A percentile compares a stretch with the other conserved stretches of the same genome.
These are phyloP conservation scores for Ginglymostoma cirratum DNA, from an alignment of 2,113 vertebrate species.

Conservation along the genomic window DNA sequence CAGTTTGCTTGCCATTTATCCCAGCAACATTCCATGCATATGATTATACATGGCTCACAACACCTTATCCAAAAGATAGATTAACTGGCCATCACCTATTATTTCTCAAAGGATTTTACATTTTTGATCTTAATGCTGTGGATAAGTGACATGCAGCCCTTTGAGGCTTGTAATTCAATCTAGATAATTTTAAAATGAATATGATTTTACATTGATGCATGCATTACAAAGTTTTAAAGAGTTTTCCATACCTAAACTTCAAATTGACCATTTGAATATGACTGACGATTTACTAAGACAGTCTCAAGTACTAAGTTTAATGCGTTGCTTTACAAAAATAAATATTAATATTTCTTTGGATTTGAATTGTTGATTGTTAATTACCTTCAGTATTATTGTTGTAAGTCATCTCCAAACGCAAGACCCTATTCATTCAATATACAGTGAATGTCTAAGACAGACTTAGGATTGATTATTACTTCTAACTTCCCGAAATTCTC, in stretches of 20 bases:
- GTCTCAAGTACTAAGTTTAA: neutral
- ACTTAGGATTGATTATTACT: neutral
- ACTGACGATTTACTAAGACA: neutral
- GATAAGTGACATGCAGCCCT: neutral
- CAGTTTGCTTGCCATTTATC: neutral
- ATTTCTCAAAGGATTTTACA: neutral
- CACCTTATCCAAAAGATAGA: conserved; percentile 23
- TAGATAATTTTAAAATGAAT: neutral
- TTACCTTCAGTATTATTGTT: neutral
- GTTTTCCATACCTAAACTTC: neutral
- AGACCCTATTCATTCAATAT: neutral
- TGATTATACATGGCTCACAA: conserved; percentile 19
- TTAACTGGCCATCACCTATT: neutral
- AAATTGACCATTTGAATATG: neutral
- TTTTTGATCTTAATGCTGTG: neutral
- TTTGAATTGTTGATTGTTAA: neutral
- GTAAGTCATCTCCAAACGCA: neutral
- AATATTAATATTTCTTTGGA: neutral
- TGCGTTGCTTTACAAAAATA: neutral
- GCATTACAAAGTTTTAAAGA: neutral
- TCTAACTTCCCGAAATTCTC: neutral
- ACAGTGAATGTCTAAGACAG: neutral
- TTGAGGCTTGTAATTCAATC: neutral
- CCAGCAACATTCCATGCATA: neutral
- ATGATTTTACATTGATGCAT: neutral